These are phyloP conservation scores for Gulo gulo DNA, from an alignment of 2,113 vertebrate genomes.

Conservation along the genomic window DNA sequence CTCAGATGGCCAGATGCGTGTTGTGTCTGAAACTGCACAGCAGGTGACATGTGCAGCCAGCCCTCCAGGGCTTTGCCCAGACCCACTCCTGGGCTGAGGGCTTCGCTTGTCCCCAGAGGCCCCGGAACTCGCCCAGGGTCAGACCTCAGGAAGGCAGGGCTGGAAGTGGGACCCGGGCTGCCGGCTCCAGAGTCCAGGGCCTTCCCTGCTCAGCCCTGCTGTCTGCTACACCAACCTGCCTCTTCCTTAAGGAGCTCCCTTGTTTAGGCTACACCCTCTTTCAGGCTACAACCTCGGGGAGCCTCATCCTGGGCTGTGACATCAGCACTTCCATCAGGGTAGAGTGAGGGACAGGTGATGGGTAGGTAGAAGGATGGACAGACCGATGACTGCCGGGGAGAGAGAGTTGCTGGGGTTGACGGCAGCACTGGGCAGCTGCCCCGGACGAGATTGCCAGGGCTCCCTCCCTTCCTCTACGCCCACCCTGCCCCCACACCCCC, in stretches of 20 bases:
- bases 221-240: accelerated
- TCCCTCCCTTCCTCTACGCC: not conserved
- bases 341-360: not conserved
- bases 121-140: no score
- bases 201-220: not conserved
- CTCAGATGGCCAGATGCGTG: not conserved
- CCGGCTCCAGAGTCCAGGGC: not conserved
- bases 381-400: not conserved
- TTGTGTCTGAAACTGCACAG: no score
- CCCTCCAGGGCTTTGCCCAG: accelerated
- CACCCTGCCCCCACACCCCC: not conserved
- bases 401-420: accelerated
- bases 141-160: not conserved
- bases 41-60: not conserved
- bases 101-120: not conserved
- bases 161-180: not conserved
- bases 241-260: accelerated
- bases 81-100: not conserved
- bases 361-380: not conserved
- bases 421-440: not conserved
- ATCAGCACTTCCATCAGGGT: accelerated
- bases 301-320: accelerated
- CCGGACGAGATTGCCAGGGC: no score
- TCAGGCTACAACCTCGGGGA: accelerated
- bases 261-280: accelerated